These are phyloP conservation scores for Hemicrepidius hirtus DNA, from an alignment of 2,888 invertebrate species.

Conservation along the genomic window DNA sequence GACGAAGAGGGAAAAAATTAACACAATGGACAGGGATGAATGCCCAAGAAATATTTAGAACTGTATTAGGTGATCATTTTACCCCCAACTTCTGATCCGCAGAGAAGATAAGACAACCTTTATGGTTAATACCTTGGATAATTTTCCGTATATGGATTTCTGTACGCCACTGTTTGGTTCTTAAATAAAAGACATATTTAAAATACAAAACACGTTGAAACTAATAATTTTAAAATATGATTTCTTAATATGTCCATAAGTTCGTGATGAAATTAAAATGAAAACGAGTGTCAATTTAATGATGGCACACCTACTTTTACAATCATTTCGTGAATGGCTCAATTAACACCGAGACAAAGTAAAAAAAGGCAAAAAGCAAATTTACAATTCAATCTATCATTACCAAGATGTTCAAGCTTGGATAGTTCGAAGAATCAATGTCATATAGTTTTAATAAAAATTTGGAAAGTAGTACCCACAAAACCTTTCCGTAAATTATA, in stretches of 20 bases:
- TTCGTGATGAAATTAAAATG: neutral
- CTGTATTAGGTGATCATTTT: no score
- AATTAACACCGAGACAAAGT: conserved; percentile 4
- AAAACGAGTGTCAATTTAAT: conserved; percentile 5
- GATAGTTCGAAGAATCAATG: neutral
- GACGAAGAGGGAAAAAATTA: no score
- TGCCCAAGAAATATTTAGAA: no score
- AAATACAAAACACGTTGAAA: neutral
- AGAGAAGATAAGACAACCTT: no score
- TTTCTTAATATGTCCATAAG: neutral
- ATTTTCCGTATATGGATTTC: no score
- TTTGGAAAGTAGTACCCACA: conserved; percentile 17
- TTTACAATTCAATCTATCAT: conserved; percentile 1
- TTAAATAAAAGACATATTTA: no score
- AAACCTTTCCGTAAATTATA: conserved; percentile 11
- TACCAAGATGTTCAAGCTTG: neutral
- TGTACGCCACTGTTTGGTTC: no score
- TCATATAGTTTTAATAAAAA: conserved; percentile 14
- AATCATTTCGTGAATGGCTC: conserved; percentile 21
- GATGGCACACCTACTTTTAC: conserved; percentile 19
- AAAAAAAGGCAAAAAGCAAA: neutral
- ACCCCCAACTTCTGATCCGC: no score
- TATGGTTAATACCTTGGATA: no score
- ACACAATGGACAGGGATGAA: no score
- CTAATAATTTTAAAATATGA: neutral